Evolutionary conservation across 2,888 invertebrate species (phyloP).

Genomic region (Platycheirus albimanus): DNA sequence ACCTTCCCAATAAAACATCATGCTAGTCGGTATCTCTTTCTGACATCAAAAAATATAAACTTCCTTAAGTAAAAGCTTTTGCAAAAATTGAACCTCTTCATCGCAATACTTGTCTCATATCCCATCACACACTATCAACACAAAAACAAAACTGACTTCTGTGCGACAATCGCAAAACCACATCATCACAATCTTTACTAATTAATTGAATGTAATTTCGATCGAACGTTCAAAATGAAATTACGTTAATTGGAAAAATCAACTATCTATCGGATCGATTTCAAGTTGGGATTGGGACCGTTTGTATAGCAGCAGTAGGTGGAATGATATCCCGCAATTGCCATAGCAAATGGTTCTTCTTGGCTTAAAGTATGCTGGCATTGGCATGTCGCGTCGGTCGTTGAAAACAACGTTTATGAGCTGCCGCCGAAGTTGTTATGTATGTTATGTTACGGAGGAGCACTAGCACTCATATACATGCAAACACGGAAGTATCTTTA

Average conservation of each 20-base stretch:
- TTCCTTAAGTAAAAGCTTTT: too few species aligned
- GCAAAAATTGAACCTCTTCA: too few species aligned
- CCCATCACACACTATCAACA: not conserved
- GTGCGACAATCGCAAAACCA: not conserved
- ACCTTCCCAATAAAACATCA: too few species aligned
- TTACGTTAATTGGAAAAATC: constrained; percentile 64
- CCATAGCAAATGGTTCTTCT: constrained; percentile 24
- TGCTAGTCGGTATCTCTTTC: too few species aligned
- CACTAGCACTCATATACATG: not conserved
- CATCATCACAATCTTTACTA: constrained; percentile 26
- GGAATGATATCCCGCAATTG: constrained; percentile 50
- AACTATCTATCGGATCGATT: constrained; percentile 64
- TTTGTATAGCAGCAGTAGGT: constrained; percentile 14
- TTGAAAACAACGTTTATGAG: constrained; percentile 45
- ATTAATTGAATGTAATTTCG: constrained; percentile 62
- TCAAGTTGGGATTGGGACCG: constrained; percentile 23
- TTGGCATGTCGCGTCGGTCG: too few species aligned
- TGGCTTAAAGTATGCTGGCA: not conserved
- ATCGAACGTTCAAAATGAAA: constrained; percentile 58
- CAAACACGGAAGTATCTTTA: constrained; percentile 25
- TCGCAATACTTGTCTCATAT: not conserved
- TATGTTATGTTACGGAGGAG: not conserved
- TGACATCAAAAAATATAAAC: too few species aligned
- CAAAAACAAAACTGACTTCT: too few species aligned
- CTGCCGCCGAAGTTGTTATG: not conserved